phyloP scores from a whole-genome alignment of 2,888 invertebrate genomes.

The Saturnia pavonia region DNA sequence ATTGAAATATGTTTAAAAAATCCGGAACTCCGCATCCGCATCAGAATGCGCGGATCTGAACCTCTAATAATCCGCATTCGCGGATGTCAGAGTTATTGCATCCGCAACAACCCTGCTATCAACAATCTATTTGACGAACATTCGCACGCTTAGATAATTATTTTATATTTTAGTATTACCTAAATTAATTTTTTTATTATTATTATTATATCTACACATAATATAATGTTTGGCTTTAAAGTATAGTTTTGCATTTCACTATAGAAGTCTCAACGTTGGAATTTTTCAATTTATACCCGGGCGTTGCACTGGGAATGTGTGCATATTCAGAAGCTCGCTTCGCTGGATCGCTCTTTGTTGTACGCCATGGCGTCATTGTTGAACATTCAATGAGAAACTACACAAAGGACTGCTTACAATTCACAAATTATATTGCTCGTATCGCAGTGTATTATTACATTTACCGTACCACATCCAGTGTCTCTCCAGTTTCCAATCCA shows the following conservation, averaged over 20 bases:
- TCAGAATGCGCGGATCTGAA: too few relatives aligned
- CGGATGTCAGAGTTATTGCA: too few relatives aligned
- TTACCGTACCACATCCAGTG: neutral
- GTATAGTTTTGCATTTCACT: neutral
- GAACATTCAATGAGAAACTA: neutral
- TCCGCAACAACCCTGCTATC: too few relatives aligned
- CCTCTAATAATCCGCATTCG: too few relatives aligned
- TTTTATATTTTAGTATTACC: too few relatives aligned
- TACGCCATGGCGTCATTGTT: constrained; percentile 7
- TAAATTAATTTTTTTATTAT: too few relatives aligned
- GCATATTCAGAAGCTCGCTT: neutral
- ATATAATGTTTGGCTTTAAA: neutral
- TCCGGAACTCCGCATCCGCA: too few relatives aligned
- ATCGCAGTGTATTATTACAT: neutral
- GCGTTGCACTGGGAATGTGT: constrained; percentile 2
- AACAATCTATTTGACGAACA: neutral
- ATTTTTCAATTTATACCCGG: constrained; percentile 20
- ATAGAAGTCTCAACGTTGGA: neutral
- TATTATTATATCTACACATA: neutral
- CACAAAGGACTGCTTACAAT: neutral
- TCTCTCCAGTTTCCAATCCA: neutral
- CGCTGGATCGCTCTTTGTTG: constrained; percentile 7
- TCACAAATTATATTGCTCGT: neutral
- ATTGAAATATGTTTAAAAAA: too few relatives aligned
- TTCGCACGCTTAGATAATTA: too few relatives aligned